Base-by-base conservation (phyloP, 2,797 vertebrate species). In the Sardinella longiceps region DNA sequence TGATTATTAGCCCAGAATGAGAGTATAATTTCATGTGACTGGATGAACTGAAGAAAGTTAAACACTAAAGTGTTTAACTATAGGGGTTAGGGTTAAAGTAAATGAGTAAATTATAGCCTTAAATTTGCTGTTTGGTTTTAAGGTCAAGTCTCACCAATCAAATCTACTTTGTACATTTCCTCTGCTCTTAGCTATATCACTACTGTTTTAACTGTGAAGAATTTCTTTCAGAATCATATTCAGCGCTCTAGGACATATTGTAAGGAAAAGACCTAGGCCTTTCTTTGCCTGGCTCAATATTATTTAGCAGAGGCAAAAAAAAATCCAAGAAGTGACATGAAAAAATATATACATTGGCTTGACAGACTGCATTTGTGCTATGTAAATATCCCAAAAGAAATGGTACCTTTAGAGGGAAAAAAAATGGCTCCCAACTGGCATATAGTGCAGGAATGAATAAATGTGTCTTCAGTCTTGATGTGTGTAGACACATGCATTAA, bases 401-500 rank as follows among this genome's bases (percentile, higher is more conserved):
- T 60, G n/a, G 30, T 74, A 74, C 18, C 33, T 74, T 15, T 14
- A 20, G 9, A 15, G 18, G 14, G 39, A 33, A 77, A 23, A 37
- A 15, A 20, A 6, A 39, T 23, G 33, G 6, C 37, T 43, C 70
- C 33, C 70, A 20, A 18, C 33, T 74, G 14, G 66, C 66, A 74
- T 74, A 74, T 3, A 74, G 15, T 3, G 66, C 30, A 39, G 37
- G 33, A 43, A 43, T 37, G 39, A 77, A 77, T 43, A 77, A 43
- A 77, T 77, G 70, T 43, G 37, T 39, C 70, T 23, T 39, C 70
- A 43, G 70, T 77, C 15, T 77, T n/a, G 28, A 66, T 66, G 30
- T 74, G 66, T 74, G 66, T 74, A 74, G 66, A 39, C 66, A 74
- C 66, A 74, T 37, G 3, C 33, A 74, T 74, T 74, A 33, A 74